Percentiles rank a stretch among this genome's conserved stretches.
These are phyloP conservation scores for Laticauda laticaudata DNA, from an alignment of 2,113 vertebrate genomes.

Conservation along the genomic window DNA sequence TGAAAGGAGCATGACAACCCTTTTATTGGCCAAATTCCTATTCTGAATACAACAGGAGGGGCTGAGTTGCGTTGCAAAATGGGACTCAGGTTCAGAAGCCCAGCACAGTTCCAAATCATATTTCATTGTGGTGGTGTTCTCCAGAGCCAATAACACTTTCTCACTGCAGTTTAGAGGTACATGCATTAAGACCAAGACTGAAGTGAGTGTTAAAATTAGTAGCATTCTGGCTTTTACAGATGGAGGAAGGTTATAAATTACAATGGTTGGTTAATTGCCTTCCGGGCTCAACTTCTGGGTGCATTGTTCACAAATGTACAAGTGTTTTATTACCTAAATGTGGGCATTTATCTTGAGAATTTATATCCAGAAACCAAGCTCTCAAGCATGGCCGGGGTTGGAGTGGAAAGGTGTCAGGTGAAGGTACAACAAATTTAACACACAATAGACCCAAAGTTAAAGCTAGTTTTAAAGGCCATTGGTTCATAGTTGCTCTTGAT, in stretches of 20 bases:
- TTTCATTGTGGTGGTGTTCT: background rate
- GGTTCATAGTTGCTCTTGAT: background rate
- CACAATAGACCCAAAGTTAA: background rate
- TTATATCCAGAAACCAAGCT: background rate
- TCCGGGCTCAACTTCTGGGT: constrained; percentile 15
- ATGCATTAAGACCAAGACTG: background rate
- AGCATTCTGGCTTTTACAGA: constrained; percentile 1
- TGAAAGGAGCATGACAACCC: constrained; percentile 4
- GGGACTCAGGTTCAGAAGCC: background rate
- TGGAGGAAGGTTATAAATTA: constrained; percentile 16
- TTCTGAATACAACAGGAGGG: background rate
- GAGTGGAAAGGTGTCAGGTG: background rate
- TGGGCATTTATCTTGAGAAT: constrained; percentile 10
- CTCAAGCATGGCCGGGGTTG: background rate
- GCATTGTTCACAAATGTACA: constrained; percentile 18
- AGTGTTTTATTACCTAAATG: constrained; percentile 25
- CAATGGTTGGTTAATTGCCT: constrained; percentile 14
- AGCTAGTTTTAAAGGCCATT: background rate
- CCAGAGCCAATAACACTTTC: background rate
- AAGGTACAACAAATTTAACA: background rate
- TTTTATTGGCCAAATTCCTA: background rate
- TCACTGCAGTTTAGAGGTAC: background rate
- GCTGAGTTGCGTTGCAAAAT: background rate
- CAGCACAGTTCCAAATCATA: background rate
- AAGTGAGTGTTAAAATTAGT: background rate